phyloP scores from a whole-genome alignment of 2,797 vertebrate genomes.

The Xenops minutus region DNA sequence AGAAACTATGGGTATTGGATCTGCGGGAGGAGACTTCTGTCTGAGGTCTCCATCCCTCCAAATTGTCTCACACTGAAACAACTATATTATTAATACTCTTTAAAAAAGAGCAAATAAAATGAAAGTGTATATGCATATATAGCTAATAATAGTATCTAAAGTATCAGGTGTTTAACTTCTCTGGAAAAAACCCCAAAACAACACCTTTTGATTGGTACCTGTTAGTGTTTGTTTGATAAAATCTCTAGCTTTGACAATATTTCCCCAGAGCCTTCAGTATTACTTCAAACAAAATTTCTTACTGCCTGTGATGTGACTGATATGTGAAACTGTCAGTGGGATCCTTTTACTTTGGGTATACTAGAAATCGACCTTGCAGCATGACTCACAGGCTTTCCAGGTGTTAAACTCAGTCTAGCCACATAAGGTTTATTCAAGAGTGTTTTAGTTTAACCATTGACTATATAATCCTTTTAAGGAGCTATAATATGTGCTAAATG shows the following conservation, averaged over 20 bases:
- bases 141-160: neutral
- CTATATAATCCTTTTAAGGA: neutral
- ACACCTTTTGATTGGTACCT: neutral
- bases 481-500: neutral
- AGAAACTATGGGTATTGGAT: neutral
- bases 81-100: neutral
- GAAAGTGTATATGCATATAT: neutral
- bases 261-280: neutral
- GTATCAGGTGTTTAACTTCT: neutral
- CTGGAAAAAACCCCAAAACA: neutral
- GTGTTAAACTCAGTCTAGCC: neutral
- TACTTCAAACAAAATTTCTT: conserved; percentile 30
- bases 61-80: neutral
- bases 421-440: neutral
- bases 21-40: neutral
- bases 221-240: conserved; percentile 46
- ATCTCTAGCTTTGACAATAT: conserved; percentile 45
- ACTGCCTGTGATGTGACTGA: neutral
- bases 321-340: neutral
- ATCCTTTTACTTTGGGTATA: neutral
- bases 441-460: neutral
- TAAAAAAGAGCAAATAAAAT: neutral
- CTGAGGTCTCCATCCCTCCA: neutral
- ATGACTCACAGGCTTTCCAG: conserved; percentile 17
- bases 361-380: neutral